Evolutionary conservation across 1,140 invertebrate genomes (phyloP), one percentile per base, ranked within the genome.

Genomic region (Teleogryllus occipitalis): DNA sequence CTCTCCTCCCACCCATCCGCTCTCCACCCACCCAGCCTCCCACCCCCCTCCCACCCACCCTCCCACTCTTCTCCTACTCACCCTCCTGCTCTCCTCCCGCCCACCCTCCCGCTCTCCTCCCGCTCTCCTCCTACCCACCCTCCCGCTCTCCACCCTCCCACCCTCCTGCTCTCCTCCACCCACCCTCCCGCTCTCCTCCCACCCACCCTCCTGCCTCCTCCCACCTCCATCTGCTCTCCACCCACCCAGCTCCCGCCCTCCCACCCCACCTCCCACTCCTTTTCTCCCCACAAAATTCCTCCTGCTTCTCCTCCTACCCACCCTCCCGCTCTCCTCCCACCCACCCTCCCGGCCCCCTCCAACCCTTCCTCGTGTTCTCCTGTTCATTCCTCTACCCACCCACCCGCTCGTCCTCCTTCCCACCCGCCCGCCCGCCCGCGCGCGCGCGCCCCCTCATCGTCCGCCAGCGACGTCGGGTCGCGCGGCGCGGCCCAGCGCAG

Each of bases 21-120:
- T 46, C 76, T 79, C 27, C 27, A 5, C 1, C n/a, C n/a, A n/a
- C n/a, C n/a, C 27, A 78, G 47, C 76, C 76, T 21, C 21, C 73
- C n/a, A 54, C 47, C 14, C 78, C 48, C 78, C 10, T 46, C 22
- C 10, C 46, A n/a, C n/a, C 65, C 6, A 15, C 65, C n/a, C n/a
- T 1, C n/a, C 65, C n/a, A 3, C 65, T n/a, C n/a, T 72, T 72
- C 65, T 72, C 65, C n/a, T 72, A 3, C 65, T 1, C 65, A 3
- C 65, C 65, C 27, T 2, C 27, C 27, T 5, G 27, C 1, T 82
- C 75, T 82, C n/a, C n/a, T n/a, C n/a, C n/a, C 27, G 27, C 27
- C 65, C 6, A 15, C 65, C n/a, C n/a, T 1, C n/a, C 65, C n/a
- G 14, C 65, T n/a, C n/a, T 83, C 14, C 81, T 81, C n/a, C 79